A percentile compares a stretch with the other conserved stretches of the same genome.
Conservation (phyloP, 1,140 invertebrate species). For the Eufriesea mexicana region DNA sequence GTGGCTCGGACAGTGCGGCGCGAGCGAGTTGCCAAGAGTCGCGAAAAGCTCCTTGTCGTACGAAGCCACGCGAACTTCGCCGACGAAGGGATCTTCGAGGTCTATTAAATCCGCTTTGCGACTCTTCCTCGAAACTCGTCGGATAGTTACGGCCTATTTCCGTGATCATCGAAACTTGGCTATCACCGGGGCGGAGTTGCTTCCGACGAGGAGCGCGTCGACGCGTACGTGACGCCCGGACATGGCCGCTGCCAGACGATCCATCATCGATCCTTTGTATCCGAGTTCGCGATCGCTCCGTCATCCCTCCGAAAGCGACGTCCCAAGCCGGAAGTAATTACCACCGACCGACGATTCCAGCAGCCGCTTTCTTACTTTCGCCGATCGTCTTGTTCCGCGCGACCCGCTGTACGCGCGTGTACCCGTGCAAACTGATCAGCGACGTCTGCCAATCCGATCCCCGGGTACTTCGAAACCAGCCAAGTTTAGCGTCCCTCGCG, state of each 20-base stretch:
- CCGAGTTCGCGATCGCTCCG: not conserved
- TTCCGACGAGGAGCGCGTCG: not conserved
- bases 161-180: conserved; percentile 30
- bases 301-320: not conserved
- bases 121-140: no score
- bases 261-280: conserved; percentile 21
- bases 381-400: not conserved
- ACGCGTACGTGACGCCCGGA: not conserved
- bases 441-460: conserved; percentile 21
- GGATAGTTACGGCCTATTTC: conserved; percentile 25
- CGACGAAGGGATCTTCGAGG: not conserved
- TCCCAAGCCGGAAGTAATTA: conserved; percentile 33
- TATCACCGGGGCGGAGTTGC: conserved; percentile 7
- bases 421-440: not conserved
- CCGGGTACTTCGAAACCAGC: not conserved
- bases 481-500: not conserved
- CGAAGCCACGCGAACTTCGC: not conserved
- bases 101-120: conserved; percentile 23
- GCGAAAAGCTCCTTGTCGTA: no score
- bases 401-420: not conserved
- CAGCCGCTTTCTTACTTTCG: not conserved
- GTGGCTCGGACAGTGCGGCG: no score
- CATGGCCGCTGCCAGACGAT: not conserved
- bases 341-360: not conserved
- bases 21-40: no score